Evolutionary conservation across 2,113 vertebrate species (phyloP).

Genomic region (Datnioides undecimradiatus): DNA sequence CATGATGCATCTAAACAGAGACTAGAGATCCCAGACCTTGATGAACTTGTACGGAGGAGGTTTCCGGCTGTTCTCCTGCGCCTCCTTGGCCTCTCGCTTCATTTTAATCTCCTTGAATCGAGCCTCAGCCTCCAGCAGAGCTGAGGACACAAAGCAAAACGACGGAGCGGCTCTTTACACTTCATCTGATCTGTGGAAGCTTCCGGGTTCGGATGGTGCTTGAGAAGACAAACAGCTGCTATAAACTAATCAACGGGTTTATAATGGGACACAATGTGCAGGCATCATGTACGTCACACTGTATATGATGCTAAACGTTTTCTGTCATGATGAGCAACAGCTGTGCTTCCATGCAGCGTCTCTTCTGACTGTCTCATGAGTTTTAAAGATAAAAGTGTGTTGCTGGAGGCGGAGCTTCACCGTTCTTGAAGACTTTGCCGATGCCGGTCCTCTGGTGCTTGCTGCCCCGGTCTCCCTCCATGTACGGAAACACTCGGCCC

Average conservation of each 20-base stretch:
- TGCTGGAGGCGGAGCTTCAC: constrained; percentile 70
- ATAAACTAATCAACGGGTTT: too few species aligned
- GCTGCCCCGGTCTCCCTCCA: constrained; percentile 97
- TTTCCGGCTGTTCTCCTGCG: constrained; percentile 93
- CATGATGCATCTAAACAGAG: background rate
- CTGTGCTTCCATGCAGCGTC: background rate
- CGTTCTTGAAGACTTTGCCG: constrained; percentile 97
- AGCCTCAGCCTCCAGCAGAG: constrained; percentile 92
- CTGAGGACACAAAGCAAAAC: constrained; percentile 70
- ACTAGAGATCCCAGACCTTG: constrained; percentile 84
- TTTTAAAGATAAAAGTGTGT: background rate
- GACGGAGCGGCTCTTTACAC: background rate
- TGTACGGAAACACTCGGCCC: constrained; percentile 97
- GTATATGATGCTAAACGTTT: too few species aligned
- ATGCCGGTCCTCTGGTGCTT: constrained; percentile 93
- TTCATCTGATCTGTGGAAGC: background rate
- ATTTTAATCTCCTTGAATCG: constrained; percentile 94
- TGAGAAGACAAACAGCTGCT: background rate
- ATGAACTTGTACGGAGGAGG: constrained; percentile 97
- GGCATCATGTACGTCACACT: too few species aligned
- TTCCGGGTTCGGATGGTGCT: too few species aligned
- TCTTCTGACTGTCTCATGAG: background rate
- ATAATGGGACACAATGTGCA: too few species aligned
- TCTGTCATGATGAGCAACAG: background rate
- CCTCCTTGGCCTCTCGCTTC: constrained; percentile 93